Evolutionary conservation across 2,113 vertebrate species (phyloP).

Genomic region (Paradoxurus hermaphroditus): DNA sequence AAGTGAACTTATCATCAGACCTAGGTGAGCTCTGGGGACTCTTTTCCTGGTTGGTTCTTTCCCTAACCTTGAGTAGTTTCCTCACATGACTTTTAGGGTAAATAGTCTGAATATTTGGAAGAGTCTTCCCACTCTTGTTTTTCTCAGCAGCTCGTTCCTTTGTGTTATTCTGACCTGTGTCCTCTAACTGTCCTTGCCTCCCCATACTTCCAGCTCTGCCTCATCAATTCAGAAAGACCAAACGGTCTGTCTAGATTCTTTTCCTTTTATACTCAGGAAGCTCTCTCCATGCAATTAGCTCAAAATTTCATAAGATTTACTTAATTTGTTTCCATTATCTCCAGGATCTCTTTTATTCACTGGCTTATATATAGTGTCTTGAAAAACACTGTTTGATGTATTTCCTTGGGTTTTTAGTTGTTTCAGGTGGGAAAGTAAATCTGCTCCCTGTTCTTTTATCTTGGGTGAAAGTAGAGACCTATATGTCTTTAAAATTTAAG

Average conservation of each 20-base stretch:
- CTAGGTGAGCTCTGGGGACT: background rate
- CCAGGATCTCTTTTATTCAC: background rate
- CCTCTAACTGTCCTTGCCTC: background rate
- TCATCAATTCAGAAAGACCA: background rate
- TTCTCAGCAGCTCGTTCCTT: background rate
- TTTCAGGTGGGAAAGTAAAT: background rate
- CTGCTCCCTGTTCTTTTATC: background rate
- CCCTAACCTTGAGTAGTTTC: background rate
- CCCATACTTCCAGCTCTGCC: background rate
- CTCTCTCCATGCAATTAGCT: background rate
- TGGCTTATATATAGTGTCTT: background rate
- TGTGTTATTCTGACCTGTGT: background rate
- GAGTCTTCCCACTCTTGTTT: background rate
- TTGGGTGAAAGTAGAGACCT: background rate
- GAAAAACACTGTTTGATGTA: background rate
- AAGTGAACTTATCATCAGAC: background rate
- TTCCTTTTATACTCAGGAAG: background rate
- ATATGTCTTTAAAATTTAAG: background rate
- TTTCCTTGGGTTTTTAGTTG: background rate
- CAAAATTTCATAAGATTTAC: background rate
- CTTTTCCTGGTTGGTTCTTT: background rate
- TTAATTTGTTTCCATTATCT: background rate
- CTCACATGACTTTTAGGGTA: background rate
- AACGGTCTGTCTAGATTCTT: background rate
- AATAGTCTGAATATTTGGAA: background rate